Percentiles rank a stretch among this genome's conserved stretches.
These are phyloP conservation scores for Podocnemis expansa DNA, from an alignment of 2,113 vertebrate genomes.

Conservation along the genomic window DNA sequence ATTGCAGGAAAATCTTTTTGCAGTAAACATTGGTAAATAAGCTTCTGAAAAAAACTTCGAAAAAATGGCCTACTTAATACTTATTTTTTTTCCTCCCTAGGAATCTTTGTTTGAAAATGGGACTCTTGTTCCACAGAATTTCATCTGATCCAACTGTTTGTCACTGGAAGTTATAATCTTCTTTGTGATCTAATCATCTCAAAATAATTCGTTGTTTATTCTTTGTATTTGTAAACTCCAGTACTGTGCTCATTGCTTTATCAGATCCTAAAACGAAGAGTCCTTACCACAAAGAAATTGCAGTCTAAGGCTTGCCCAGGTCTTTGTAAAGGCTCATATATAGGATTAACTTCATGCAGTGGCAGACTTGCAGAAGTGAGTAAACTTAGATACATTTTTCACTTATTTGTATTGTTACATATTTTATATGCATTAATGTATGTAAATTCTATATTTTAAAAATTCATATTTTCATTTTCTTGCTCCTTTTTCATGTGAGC, in stretches of 20 bases:
- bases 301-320: not conserved
- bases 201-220: not conserved
- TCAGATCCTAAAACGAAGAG: not conserved
- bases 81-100: not conserved
- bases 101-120: not conserved
- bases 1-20: not conserved
- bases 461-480: not conserved
- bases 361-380: not conserved
- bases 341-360: not conserved
- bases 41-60: not conserved
- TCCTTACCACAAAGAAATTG: not conserved
- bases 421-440: not conserved
- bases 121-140: not conserved
- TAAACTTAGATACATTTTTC: not conserved
- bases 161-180: not conserved
- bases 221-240: not conserved
- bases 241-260: not conserved
- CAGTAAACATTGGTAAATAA: not conserved
- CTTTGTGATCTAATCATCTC: not conserved
- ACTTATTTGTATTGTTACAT: not conserved
- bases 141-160: not conserved
- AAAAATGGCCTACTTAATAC: not conserved
- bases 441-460: not conserved
- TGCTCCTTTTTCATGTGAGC: not conserved
- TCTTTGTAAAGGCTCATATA: not conserved